Percentiles rank a stretch among this genome's conserved stretches.
Evolutionary conservation across 2,888 invertebrate genomes (phyloP).

Genomic region (Tiphia femorata): DNA sequence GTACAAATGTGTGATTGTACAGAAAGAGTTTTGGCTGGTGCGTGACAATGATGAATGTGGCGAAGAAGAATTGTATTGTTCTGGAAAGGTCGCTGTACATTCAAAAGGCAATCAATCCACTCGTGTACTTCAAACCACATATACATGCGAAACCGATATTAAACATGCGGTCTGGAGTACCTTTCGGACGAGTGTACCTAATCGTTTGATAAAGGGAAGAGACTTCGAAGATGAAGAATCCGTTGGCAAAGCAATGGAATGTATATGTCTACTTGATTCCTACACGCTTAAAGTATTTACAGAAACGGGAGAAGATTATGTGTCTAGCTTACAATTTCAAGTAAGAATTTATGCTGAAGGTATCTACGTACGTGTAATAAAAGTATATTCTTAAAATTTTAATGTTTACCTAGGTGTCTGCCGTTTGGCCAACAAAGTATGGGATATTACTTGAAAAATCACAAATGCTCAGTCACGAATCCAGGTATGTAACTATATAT

Average conservation of each 20-base stretch:
- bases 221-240: constrained; percentile 71
- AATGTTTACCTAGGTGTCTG: constrained; percentile 73
- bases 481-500: constrained; percentile 38
- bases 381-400: constrained; percentile 7
- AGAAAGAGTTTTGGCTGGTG: constrained; percentile 65
- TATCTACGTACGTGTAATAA: constrained; percentile 2
- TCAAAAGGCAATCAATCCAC: constrained; percentile 58
- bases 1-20: not conserved
- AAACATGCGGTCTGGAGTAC: constrained; percentile 85
- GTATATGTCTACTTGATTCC: constrained; percentile 81
- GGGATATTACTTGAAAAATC: constrained; percentile 86
- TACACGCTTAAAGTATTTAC: constrained; percentile 84
- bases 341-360: too few relatives aligned
- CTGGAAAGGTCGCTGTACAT: constrained; percentile 82
- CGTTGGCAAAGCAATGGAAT: constrained; percentile 72
- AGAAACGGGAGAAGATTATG: constrained; percentile 85
- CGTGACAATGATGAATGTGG: constrained; percentile 71
- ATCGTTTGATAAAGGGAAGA: constrained; percentile 70
- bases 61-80: constrained; percentile 91
- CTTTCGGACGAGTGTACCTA: constrained; percentile 70
- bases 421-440: constrained; percentile 87
- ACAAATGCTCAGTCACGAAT: constrained; percentile 45
- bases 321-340: constrained; percentile 81
- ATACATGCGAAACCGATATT: constrained; percentile 86
- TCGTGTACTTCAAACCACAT: constrained; percentile 71